Conservation (phyloP, 2,888 invertebrate species). For the Xanthorhoe spadicearia region DNA sequence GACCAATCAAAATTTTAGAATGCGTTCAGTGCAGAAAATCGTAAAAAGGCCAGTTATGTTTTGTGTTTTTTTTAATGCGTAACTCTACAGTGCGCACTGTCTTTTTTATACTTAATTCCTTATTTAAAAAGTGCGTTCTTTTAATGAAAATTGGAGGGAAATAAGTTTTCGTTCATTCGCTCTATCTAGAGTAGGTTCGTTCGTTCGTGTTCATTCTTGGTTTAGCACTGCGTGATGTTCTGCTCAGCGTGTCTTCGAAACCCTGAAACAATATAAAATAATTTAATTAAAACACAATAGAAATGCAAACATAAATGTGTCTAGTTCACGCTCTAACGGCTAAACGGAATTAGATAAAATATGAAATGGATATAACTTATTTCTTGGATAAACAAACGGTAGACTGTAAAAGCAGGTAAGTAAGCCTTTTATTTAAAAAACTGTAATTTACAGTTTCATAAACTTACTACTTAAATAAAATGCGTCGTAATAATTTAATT, state of each 20-base stretch:
- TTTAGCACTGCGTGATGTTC: conserved; percentile 45
- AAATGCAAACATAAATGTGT: background rate
- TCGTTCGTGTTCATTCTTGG: conserved; percentile 66
- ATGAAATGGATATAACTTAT: too few relatives aligned
- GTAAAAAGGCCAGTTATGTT: background rate
- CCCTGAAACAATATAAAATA: conserved; percentile 58
- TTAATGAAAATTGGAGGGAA: conserved; percentile 16
- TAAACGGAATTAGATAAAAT: too few relatives aligned
- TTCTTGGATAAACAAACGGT: too few relatives aligned
- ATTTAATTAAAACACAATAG: background rate
- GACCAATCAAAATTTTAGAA: conserved; percentile 7
- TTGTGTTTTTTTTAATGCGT: background rate
- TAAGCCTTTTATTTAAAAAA: too few relatives aligned
- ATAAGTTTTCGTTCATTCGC: conserved; percentile 19
- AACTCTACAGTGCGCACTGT: background rate
- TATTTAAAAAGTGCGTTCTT: conserved; percentile 13
- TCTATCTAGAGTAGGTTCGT: conserved; percentile 50
- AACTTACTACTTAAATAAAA: too few relatives aligned
- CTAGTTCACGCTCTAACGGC: too few relatives aligned
- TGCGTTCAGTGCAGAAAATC: conserved; percentile 15
- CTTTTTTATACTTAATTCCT: background rate
- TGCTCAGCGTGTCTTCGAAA: conserved; percentile 52
- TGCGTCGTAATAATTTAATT: too few relatives aligned
- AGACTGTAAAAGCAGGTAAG: too few relatives aligned
- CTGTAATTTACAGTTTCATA: too few relatives aligned